A percentile compares a stretch with the other conserved stretches of the same genome.
Conservation (phyloP, 2,888 invertebrate species). For the Drosophila paracracens region DNA sequence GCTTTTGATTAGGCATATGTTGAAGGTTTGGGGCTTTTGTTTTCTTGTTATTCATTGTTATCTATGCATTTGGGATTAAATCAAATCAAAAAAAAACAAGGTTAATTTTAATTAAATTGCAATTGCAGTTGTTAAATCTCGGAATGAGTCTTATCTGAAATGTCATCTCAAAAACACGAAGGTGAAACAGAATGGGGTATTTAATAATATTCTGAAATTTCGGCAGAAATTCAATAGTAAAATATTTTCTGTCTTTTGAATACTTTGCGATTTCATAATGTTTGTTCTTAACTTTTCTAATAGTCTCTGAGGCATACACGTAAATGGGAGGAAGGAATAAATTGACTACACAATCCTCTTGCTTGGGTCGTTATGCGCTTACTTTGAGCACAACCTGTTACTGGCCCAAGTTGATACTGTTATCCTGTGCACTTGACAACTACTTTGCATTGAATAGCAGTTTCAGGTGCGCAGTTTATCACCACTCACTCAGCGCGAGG, state of each 20-base stretch:
- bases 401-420: slow-evolving; percentile 31
- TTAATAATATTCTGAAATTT: background rate
- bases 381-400: slow-evolving; percentile 32
- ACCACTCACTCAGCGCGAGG: slow-evolving; percentile 19
- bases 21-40: background rate
- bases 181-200: background rate
- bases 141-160: background rate
- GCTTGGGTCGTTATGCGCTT: background rate
- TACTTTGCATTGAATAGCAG: slow-evolving; percentile 59
- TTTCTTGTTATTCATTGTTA: slow-evolving; percentile 4
- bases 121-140: background rate
- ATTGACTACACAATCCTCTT: background rate
- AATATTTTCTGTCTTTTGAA: background rate
- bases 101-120: slow-evolving; percentile 17
- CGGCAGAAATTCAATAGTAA: background rate
- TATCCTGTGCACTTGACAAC: slow-evolving; percentile 54
- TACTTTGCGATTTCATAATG: background rate
- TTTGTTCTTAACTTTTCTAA: too few relatives aligned
- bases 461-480: slow-evolving; percentile 54
- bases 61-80: background rate
- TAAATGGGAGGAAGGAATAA: background rate
- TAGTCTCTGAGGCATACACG: background rate
- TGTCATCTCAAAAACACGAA: background rate
- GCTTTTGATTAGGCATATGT: slow-evolving; percentile 8
- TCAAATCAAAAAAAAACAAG: background rate